Evolutionary conservation across 2,888 invertebrate species (phyloP).

Genomic region (Uropetala carovei): DNA sequence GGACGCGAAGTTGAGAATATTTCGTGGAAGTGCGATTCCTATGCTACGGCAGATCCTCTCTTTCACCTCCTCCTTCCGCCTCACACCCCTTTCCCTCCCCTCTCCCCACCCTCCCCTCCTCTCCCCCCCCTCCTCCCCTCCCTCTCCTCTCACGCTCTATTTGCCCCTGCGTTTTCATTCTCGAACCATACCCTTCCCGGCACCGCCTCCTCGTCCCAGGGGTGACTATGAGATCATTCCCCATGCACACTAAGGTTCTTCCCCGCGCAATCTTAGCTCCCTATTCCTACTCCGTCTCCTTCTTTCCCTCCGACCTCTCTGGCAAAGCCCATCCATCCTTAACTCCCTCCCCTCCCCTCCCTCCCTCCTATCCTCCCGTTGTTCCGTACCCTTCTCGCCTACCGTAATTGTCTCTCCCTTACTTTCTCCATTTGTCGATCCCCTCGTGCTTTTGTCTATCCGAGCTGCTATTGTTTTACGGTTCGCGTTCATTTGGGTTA

Average conservation of each 20-base stretch:
- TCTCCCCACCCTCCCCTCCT: background rate
- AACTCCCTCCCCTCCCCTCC: background rate
- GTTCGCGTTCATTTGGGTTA: no score
- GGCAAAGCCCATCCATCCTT: conserved; percentile 27
- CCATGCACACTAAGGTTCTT: conserved; percentile 50
- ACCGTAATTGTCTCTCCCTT: background rate
- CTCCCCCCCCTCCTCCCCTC: background rate
- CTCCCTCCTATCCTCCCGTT: background rate
- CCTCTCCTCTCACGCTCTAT: conserved; percentile 9
- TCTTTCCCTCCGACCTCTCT: background rate
- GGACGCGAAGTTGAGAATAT: conserved; percentile 30
- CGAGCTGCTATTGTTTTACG: no score
- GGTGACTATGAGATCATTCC: conserved; percentile 38
- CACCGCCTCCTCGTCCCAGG: background rate
- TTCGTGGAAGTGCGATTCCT: conserved; percentile 52
- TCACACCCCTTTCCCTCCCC: background rate
- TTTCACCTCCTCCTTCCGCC: background rate
- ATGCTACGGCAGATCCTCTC: background rate
- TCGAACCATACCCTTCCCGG: conserved; percentile 11
- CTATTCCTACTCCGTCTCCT: no score
- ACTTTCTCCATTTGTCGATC: background rate
- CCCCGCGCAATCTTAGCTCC: conserved; percentile 26
- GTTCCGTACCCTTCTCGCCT: background rate
- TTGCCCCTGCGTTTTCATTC: conserved; percentile 48
- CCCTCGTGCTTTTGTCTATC: background rate